Evolutionary conservation across 2,888 invertebrate genomes (phyloP).

Genomic region (Drosophila quinaria): DNA sequence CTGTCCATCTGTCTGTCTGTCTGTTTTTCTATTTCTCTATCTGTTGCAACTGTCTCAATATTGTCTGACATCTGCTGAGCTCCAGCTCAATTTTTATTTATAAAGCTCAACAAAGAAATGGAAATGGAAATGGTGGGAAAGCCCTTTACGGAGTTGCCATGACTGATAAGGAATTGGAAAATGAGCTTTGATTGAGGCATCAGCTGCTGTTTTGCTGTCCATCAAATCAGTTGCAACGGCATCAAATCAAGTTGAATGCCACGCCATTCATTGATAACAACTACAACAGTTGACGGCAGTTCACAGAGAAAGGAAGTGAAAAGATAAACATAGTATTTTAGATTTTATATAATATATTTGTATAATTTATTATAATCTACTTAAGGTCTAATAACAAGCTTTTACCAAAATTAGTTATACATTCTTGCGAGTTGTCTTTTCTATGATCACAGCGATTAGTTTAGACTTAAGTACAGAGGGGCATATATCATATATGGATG

Average conservation of each 20-base stretch:
- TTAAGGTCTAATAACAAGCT: slow-evolving; percentile 68
- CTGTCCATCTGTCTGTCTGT: slow-evolving; percentile 30
- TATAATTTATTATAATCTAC: slow-evolving; percentile 73
- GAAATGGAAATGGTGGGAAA: slow-evolving; percentile 26
- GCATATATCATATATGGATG: slow-evolving; percentile 8
- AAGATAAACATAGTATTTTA: background rate
- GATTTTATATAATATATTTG: slow-evolving; percentile 19
- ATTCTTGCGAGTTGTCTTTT: slow-evolving; percentile 52
- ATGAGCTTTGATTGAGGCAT: slow-evolving; percentile 33
- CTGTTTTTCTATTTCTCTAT: slow-evolving; percentile 3
- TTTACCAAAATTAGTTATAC: slow-evolving; percentile 12
- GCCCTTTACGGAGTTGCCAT: slow-evolving; percentile 19
- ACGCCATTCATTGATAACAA: slow-evolving; percentile 5
- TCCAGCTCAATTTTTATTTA: slow-evolving; percentile 36
- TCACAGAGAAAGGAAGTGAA: background rate
- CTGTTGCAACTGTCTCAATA: slow-evolving; percentile 56
- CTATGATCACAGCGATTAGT: slow-evolving; percentile 71
- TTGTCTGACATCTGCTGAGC: slow-evolving; percentile 37
- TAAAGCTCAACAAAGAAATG: slow-evolving; percentile 41
- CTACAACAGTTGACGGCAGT: slow-evolving; percentile 15
- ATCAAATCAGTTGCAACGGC: slow-evolving; percentile 55
- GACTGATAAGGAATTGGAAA: slow-evolving; percentile 27
- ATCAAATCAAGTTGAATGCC: slow-evolving; percentile 54
- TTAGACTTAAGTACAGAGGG: slow-evolving; percentile 53
- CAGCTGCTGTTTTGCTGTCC: slow-evolving; percentile 43